Conservation (phyloP, 1,140 invertebrate species). For the Diorhabda elongata region DNA sequence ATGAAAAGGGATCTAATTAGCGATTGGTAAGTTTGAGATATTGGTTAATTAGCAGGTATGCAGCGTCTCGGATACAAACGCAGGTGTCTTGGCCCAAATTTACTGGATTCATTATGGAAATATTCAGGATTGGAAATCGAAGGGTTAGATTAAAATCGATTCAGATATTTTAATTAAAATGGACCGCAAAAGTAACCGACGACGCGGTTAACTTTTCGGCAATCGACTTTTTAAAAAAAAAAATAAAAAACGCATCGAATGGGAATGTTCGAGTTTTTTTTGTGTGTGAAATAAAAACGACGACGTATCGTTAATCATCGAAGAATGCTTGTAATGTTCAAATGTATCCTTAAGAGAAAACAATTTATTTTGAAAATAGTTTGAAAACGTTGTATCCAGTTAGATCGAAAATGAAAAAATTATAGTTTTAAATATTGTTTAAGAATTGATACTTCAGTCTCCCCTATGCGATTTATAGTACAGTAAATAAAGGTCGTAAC, state of each 20-base stretch:
- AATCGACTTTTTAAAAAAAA: neutral
- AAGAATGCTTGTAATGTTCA: too few relatives aligned
- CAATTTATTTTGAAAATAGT: too few relatives aligned
- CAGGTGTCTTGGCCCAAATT: conserved; percentile 18
- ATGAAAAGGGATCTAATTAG: conserved; percentile 18
- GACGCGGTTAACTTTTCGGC: neutral
- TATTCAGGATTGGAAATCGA: conserved; percentile 31
- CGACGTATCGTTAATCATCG: too few relatives aligned
- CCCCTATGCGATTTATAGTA: too few relatives aligned
- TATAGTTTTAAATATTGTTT: too few relatives aligned
- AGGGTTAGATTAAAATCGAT: conserved; percentile 33
- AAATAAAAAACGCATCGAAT: neutral
- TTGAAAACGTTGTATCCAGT: too few relatives aligned
- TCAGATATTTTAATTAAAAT: conserved; percentile 42
- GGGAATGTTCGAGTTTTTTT: neutral
- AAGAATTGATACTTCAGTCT: too few relatives aligned
- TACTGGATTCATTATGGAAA: conserved; percentile 34
- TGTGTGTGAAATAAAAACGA: too few relatives aligned
- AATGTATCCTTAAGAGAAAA: too few relatives aligned
- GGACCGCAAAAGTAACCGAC: conserved; percentile 20
- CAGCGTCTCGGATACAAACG: conserved; percentile 21
- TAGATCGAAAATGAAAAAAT: too few relatives aligned
- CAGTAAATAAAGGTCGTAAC: too few relatives aligned
- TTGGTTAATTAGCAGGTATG: conserved; percentile 33
- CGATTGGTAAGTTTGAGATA: conserved; percentile 24